Evolutionary conservation across 30 jellyfish, hydroid and myxozoan genomes (phyloP), one percentile per base, ranked within the genome.

Genomic region (Haliclystus octoradiatus): DNA sequence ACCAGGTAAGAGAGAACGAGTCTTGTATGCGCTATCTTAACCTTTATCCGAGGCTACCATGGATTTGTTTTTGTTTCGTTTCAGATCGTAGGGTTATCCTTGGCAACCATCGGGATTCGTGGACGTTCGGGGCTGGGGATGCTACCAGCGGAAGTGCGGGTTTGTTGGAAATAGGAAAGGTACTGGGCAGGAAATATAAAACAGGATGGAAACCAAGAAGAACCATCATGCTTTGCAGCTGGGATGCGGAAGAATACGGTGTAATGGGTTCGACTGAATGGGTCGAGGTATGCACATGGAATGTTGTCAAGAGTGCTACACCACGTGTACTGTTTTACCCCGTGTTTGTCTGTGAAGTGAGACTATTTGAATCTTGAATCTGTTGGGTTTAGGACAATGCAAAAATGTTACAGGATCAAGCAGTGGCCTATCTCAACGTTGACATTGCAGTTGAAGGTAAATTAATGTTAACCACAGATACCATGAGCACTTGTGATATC

Each of bases 121-220:
- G 99, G 99, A 68, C 81, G 23, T 91, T 49, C 49, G 99, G 99
- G 0, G 99, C 95, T 31, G 92, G 92, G 1, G 99, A 91, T 74
- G 92, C 99, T 5, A 73, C 91, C 24, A 91, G 99, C 66, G 99
- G 99, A 22, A 84, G 83, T 31, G 99, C 99, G 25, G 88, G 93
- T 3, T 28, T 91, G 76, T 32, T 83, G 73, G 99, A 91, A 63
- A 91, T 91, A 28, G 92, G 78, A 2, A 49, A 94, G 51, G 87
- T 72, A 2, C 75, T 91, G 15, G 99, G 99, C 9, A 49, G 49
- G 25, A 5, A 70, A 73, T 40, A 67, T 51, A 63, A 75, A 47
- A 69, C 7, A 57, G 86, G 61, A 22, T 75, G 86, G 86, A 40
- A 82, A 2, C 86, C 86, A n/a, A 64, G 65, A 27, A 53, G 86